These are phyloP conservation scores for Carettochelys insculpta DNA, from an alignment of 2,113 vertebrate species.

Conservation along the genomic window DNA sequence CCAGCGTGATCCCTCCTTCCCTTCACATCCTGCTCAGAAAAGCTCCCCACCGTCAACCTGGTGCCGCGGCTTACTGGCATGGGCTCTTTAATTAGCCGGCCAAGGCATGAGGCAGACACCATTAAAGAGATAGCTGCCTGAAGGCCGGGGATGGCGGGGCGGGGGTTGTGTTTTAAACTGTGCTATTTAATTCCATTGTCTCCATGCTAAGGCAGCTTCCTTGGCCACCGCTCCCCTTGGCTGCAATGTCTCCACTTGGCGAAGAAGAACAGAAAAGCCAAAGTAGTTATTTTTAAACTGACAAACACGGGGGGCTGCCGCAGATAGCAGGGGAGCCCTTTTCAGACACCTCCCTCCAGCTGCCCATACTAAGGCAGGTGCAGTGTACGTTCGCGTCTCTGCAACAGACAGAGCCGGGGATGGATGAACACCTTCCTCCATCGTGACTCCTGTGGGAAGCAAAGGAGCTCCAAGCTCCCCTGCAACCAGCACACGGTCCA, in stretches of 20 bases:
- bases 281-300: not conserved
- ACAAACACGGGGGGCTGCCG: not conserved
- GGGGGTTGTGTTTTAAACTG: accelerated
- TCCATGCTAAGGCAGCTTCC: accelerated
- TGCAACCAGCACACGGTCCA: accelerated
- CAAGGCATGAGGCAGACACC: constrained; percentile 4
- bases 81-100: constrained; percentile 66
- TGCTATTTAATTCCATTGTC: accelerated
- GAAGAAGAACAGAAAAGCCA: not conserved
- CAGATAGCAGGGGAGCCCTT: not conserved
- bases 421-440: not conserved
- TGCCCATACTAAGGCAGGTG: not conserved
- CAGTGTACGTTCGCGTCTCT: not conserved
- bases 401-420: not conserved
- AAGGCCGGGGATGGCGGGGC: accelerated
- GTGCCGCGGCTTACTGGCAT: constrained; percentile 69
- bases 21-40: constrained; percentile 73
- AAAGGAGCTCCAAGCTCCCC: not conserved
- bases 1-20: constrained; percentile 66
- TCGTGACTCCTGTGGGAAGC: not conserved
- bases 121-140: constrained; percentile 45
- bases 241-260: not conserved
- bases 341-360: not conserved
- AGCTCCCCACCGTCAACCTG: constrained; percentile 64
- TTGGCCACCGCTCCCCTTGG: accelerated